phyloP scores from a whole-genome alignment of 1,140 invertebrate species.

The Paralvinella palmiformis region DNA sequence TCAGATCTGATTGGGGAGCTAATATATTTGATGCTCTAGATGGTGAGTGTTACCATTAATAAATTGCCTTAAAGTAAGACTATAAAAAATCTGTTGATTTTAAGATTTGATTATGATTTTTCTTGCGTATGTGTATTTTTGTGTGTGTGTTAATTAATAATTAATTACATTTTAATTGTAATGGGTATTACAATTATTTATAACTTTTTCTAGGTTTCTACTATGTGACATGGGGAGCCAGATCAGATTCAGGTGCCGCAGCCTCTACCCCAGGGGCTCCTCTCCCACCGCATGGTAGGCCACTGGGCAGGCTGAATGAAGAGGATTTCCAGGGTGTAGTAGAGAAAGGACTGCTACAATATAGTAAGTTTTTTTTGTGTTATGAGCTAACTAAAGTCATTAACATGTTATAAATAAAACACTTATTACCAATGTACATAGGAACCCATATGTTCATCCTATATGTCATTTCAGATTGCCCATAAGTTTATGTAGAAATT shows the following conservation, averaged over 20 bases:
- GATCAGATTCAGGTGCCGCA: slow-evolving; percentile 30
- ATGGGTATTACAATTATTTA: neutral
- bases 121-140: no score
- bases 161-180: neutral
- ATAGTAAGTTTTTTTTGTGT: no score
- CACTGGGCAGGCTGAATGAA: slow-evolving; percentile 54
- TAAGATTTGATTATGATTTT: no score
- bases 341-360: slow-evolving; percentile 63
- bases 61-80: no score
- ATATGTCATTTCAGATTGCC: no score
- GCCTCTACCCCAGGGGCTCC: slow-evolving; percentile 42
- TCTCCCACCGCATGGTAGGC: slow-evolving; percentile 52
- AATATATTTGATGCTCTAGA: slow-evolving; percentile 48
- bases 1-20: slow-evolving; percentile 53
- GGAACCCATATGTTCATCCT: no score
- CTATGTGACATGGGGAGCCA: slow-evolving; percentile 52
- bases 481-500: no score
- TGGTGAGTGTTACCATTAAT: slow-evolving; percentile 26
- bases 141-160: neutral
- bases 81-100: no score
- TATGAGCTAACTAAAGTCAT: no score
- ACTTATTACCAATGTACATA: no score
- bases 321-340: slow-evolving; percentile 60
- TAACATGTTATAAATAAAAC: no score
- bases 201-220: slow-evolving; percentile 32